Conservation (phyloP, 1,140 invertebrate species). For the Protaetia brevitarsis region DNA sequence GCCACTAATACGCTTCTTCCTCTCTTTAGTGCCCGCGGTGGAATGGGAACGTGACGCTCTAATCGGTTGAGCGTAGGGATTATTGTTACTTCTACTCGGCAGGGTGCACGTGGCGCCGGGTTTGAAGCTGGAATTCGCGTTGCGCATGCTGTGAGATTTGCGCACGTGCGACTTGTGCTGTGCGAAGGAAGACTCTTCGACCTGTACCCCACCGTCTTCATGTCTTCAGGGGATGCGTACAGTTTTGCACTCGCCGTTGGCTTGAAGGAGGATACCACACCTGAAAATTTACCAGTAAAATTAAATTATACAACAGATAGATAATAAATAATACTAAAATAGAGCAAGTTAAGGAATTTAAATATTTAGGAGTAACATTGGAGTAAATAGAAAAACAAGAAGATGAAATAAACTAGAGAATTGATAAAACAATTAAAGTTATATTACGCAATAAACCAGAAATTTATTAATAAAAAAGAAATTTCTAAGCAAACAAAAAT, state of each 20-base stretch:
- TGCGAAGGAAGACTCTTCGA: conserved; percentile 60
- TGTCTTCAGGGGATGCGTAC: conserved; percentile 82
- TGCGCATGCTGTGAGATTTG: conserved; percentile 63
- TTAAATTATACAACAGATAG: not conserved
- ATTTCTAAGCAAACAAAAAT: too few species aligned
- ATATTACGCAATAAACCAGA: too few species aligned
- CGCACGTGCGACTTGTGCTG: conserved; percentile 55
- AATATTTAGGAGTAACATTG: too few species aligned
- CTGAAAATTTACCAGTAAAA: conserved; percentile 39
- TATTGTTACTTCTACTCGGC: conserved; percentile 39
- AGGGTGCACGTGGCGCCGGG: conserved; percentile 42
- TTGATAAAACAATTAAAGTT: too few species aligned
- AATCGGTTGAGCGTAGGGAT: conserved; percentile 67
- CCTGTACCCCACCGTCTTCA: conserved; percentile 76
- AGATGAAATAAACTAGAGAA: too few species aligned
- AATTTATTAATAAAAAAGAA: too few species aligned
- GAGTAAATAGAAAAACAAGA: not conserved
- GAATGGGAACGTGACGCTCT: conserved; percentile 58
- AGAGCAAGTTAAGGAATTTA: too few species aligned
- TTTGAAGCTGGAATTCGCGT: conserved; percentile 48
- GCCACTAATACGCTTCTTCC: conserved; percentile 48
- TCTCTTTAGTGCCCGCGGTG: conserved; percentile 47
- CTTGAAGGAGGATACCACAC: conserved; percentile 78
- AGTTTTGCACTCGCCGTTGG: conserved; percentile 80
- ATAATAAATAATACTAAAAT: too few species aligned